Base-by-base conservation (phyloP, 2,888 invertebrate species). In the Slavum lentiscoides region DNA sequence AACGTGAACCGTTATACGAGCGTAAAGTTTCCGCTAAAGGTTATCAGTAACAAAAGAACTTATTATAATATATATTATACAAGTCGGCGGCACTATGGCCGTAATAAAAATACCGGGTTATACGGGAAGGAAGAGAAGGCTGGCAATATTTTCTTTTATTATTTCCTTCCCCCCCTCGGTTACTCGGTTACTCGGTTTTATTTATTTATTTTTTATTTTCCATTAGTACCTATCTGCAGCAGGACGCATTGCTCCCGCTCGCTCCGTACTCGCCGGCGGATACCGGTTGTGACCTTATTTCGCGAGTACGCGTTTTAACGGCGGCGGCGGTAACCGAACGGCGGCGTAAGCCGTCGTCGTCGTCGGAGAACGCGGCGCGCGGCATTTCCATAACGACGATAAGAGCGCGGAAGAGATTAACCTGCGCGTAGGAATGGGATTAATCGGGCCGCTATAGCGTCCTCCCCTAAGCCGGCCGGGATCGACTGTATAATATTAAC, bases 21-120 rank as follows among this genome's bases (percentile, higher is more conserved):
- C 43, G 43, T 75, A 58, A 43, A 75, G 43, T 75, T 67, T 75
- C 43, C 58, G 58, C 39, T 15, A 58, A 75, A 75, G 21, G 75
- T 67, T 39, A 58, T 58, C 67, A 19, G 66, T 23, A 58, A 4
- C 15, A 55, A 23, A 67, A 19, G 58, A 66, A n/a, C 43, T 49
- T 49, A 49, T 49, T 66, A 23, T 39, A 74, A 74, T 55, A 74
- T 66, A 66, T 53, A 64, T 30, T 64, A 74, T 13, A 9, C 49
- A 43, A 43, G 9, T 43, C 3, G 43, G 30, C 30, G 9, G 43
- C 43, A 5, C 43, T 43, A 43, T 7, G 9, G 43, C 1, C 6
- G 9, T 43, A 43, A 43, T 43, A 43, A 43, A 43, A 43, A 43
- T 43, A 43, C 7, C 43, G 43, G 30, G 30, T 30, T 30, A 2